Base-by-base conservation (phyloP, 2,797 vertebrate species). In the Prunella strophiata region DNA sequence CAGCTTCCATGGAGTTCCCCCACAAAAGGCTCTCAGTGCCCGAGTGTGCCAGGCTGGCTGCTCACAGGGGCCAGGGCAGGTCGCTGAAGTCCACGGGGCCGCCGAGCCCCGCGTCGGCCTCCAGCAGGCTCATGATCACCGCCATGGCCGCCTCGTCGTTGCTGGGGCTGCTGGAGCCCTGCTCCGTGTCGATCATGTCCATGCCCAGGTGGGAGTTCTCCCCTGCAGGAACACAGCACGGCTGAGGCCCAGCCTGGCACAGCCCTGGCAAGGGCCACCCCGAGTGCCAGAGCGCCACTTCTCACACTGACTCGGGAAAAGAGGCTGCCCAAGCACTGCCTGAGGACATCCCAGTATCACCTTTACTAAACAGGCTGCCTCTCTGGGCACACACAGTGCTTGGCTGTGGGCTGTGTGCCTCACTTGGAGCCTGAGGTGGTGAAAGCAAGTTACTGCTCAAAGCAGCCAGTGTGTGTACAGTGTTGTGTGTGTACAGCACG, bases 61-160 rank as follows among this genome's bases (percentile, higher is more conserved):
- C 97, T 99, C 98, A 99, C 98, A 99, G 97, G 78, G 99, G 99
- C 99, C 99, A 99, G 32, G 99, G 99, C 89, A 99, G 98, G 97
- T 99, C 99, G 13, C 99, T 99, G 96, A 99, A 99, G 98, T 99
- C 99, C 42, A 99, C 99, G 3, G 99, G 99, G 23, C 99, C 99
- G 1, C 99, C 99, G 5, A 99, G 98, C 71, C 99, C 99, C 4
- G 99, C 99, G 45, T 99, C 99, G 3, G 99, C 99, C 98, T 99
- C 99, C 97, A 99, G 97, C 93, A 99, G 98, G 94, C 99, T 99
- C 99, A 99, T 99, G 89, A 99, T 99, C 75, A 99, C 99, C 0
- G 99, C 99, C 99, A 99, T 99, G 22, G 99, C 99, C 2, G 99
- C 99, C 96, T 99, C 99, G 1, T 99, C 99, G 0, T 99, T 99